phyloP scores from a whole-genome alignment of 2,888 invertebrate species.

The Acleris literana region DNA sequence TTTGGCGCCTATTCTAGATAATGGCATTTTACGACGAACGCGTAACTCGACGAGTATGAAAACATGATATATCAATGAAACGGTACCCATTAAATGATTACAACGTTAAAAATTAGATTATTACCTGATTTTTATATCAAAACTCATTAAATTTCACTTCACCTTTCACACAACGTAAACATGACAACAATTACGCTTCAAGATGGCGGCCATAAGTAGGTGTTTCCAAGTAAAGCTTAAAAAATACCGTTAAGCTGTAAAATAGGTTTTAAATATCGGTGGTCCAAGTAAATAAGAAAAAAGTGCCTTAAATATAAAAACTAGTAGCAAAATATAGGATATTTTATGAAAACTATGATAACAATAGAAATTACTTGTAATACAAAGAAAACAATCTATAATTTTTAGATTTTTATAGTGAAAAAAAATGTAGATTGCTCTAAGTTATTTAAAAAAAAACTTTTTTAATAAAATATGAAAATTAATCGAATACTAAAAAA shows the following conservation, averaged over 20 bases:
- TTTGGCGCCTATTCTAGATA: conserved; percentile 78
- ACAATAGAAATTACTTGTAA: neutral
- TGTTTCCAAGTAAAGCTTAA: conserved; percentile 26
- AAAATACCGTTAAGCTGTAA: conserved; percentile 19
- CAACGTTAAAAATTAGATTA: conserved; percentile 35
- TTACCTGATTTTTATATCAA: conserved; percentile 53
- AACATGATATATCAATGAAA: conserved; percentile 3
- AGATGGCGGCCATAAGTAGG: conserved; percentile 66
- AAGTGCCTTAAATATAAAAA: too few species aligned
- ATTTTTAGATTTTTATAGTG: too few species aligned
- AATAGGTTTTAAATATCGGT: neutral
- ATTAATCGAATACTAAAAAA: too few species aligned
- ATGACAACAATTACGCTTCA: conserved; percentile 83
- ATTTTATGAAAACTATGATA: neutral
- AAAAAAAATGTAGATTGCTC: too few species aligned
- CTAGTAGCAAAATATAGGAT: too few species aligned
- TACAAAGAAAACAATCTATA: neutral
- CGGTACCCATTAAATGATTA: conserved; percentile 1
- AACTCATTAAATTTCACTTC: conserved; percentile 60
- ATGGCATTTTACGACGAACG: conserved; percentile 27
- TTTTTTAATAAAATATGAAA: too few species aligned
- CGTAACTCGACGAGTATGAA: neutral
- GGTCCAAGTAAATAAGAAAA: neutral
- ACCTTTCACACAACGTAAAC: conserved; percentile 81
- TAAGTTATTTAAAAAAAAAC: too few species aligned